These are phyloP conservation scores for Malurus elegans DNA, from an alignment of 2,113 vertebrate species.

Conservation along the genomic window DNA sequence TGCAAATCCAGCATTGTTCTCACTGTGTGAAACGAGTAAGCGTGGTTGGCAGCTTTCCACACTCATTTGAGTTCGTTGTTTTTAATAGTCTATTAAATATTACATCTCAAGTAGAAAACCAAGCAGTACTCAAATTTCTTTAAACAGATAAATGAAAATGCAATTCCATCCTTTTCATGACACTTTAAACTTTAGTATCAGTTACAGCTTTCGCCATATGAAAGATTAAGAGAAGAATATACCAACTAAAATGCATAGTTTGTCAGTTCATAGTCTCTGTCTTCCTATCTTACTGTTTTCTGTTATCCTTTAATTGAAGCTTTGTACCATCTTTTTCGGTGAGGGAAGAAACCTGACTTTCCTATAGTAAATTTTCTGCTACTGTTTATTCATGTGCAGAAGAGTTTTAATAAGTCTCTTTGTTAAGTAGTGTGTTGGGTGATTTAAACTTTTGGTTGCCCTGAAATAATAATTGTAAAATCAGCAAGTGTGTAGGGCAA, in stretches of 20 bases:
- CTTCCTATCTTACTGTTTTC: background rate
- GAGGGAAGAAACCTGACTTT: background rate
- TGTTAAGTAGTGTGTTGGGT: slow-evolving; percentile 37
- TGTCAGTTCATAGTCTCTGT: slow-evolving; percentile 30
- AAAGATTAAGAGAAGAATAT: slow-evolving; percentile 18
- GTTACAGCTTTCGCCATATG: slow-evolving; percentile 8
- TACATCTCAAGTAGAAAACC: background rate
- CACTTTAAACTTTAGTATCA: slow-evolving; percentile 56
- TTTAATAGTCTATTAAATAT: slow-evolving; percentile 19
- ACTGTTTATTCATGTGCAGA: background rate
- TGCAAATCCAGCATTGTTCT: background rate
- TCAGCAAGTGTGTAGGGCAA: background rate
- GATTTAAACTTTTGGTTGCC: slow-evolving; percentile 20
- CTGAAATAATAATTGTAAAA: slow-evolving; percentile 22
- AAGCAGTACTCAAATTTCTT: slow-evolving; percentile 33
- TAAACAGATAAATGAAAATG: slow-evolving; percentile 36
- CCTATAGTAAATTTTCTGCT: background rate
- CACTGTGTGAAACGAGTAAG: background rate
- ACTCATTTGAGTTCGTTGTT: background rate
- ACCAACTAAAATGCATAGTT: slow-evolving; percentile 23
- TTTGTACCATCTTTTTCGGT: background rate
- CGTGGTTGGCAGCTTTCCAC: background rate
- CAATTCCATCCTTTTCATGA: slow-evolving; percentile 56
- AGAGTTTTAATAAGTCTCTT: slow-evolving; percentile 14
- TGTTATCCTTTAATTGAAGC: background rate